A percentile compares a stretch with the other conserved stretches of the same genome.
These are phyloP conservation scores for Eumerus sabulonum DNA, from an alignment of 2,888 invertebrate species.

Conservation along the genomic window DNA sequence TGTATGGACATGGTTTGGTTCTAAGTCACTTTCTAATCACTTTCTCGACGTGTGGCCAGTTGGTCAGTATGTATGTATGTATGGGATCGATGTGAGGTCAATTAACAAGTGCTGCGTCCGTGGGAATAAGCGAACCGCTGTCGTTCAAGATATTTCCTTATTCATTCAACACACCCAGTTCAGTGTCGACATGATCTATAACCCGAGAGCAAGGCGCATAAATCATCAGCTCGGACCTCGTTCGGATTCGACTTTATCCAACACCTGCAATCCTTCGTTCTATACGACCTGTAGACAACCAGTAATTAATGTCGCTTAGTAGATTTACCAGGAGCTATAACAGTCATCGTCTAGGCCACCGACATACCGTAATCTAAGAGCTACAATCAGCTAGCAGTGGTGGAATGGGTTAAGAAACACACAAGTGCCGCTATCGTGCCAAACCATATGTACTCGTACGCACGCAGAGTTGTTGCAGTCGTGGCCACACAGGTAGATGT, in stretches of 20 bases:
- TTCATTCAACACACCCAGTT: too few species aligned
- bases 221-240: too few species aligned
- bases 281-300: background rate
- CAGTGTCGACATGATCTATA: too few species aligned
- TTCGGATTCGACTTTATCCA: background rate
- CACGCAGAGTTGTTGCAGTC: constrained; percentile 23
- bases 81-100: constrained; percentile 28
- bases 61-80: constrained; percentile 22
- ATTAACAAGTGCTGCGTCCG: too few species aligned
- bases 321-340: constrained; percentile 26
- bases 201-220: too few species aligned
- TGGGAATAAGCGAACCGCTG: too few species aligned
- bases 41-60: constrained; percentile 43
- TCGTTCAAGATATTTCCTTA: too few species aligned
- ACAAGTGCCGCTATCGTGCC: constrained; percentile 52
- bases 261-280: background rate
- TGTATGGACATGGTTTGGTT: constrained; percentile 23
- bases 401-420: constrained; percentile 50
- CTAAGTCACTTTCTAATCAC: constrained; percentile 62
- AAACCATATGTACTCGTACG: constrained; percentile 30
- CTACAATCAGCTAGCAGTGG: constrained; percentile 14
- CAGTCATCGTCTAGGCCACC: constrained; percentile 9
- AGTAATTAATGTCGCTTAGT: constrained; percentile 10
- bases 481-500: constrained; percentile 53
- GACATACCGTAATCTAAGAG: constrained; percentile 12